Percentiles rank a stretch among this genome's conserved stretches.
phyloP scores from a whole-genome alignment of 2,113 vertebrate genomes.

The Phylloscopus whistleri region DNA sequence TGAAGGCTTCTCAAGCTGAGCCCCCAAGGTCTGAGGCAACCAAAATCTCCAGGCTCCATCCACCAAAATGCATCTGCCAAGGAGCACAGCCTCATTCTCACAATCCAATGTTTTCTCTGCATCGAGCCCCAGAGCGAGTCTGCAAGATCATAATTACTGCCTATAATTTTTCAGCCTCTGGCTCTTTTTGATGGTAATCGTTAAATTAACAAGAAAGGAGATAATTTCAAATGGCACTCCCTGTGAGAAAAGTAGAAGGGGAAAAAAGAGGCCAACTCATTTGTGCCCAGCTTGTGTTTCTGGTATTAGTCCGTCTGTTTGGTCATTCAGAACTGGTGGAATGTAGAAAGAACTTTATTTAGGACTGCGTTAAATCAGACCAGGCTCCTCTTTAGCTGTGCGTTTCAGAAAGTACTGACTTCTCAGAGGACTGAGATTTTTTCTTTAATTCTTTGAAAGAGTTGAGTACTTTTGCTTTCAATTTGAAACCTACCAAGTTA shows the following conservation, averaged over 20 bases:
- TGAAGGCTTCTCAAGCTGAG: not conserved
- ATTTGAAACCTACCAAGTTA: not conserved
- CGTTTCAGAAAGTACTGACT: not conserved
- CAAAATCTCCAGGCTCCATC: not conserved
- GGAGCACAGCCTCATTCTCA: not conserved
- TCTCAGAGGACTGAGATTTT: not conserved
- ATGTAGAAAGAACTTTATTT: slow-evolving; percentile 3
- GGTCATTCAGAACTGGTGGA: not conserved
- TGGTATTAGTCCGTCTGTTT: not conserved
- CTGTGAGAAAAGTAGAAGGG: not conserved
- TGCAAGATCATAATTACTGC: slow-evolving; percentile 6
- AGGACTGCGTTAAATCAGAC: not conserved
- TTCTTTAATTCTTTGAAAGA: not conserved
- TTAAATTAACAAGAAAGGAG: slow-evolving; percentile 52
- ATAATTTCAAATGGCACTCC: slow-evolving; percentile 9
- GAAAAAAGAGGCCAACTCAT: not conserved
- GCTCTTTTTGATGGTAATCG: not conserved
- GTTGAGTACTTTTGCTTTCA: not conserved
- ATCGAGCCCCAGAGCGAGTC: not conserved
- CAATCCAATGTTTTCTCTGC: not conserved
- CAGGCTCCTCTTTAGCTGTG: not conserved
- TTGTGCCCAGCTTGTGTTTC: slow-evolving; percentile 13
- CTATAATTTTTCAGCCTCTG: not conserved
- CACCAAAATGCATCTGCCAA: accelerated
- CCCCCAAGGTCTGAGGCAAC: not conserved